Conservation (phyloP, 2,888 invertebrate species). For the Rugalucina vietnamica region DNA sequence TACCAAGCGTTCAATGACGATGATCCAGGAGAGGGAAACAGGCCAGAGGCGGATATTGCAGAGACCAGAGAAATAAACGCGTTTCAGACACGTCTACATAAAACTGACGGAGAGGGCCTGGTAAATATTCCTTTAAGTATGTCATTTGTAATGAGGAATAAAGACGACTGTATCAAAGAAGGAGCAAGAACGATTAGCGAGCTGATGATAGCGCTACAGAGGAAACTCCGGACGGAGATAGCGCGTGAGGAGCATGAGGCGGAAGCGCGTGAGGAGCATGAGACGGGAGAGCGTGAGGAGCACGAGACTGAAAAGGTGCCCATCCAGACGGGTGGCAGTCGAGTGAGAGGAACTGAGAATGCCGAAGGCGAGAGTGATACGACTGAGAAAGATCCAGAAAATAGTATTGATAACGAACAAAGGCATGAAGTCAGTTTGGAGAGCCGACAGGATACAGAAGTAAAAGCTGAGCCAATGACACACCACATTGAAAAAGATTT, state of each 20-base stretch:
- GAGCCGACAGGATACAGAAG: neutral
- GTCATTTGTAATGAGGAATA: neutral
- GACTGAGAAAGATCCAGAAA: neutral
- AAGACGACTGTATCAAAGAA: neutral
- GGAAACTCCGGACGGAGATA: neutral
- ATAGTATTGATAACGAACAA: neutral
- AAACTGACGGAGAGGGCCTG: neutral
- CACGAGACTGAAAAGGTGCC: too few relatives aligned
- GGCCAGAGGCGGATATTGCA: neutral
- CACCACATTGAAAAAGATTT: too few relatives aligned
- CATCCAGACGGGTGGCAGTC: too few relatives aligned
- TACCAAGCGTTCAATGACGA: neutral
- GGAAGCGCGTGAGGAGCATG: too few relatives aligned
- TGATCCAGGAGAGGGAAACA: neutral
- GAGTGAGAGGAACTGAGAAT: too few relatives aligned
- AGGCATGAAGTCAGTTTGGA: neutral
- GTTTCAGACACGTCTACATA: neutral
- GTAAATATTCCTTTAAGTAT: neutral
- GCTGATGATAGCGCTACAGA: neutral
- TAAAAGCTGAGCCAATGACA: too few relatives aligned
- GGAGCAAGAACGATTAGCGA: conserved; percentile 2
- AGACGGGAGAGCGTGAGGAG: too few relatives aligned
- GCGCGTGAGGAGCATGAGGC: neutral
- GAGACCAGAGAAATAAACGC: neutral
- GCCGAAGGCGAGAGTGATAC: too few relatives aligned